Evolutionary conservation across 1,140 invertebrate species (phyloP).

Genomic region (Heliothis virescens): DNA sequence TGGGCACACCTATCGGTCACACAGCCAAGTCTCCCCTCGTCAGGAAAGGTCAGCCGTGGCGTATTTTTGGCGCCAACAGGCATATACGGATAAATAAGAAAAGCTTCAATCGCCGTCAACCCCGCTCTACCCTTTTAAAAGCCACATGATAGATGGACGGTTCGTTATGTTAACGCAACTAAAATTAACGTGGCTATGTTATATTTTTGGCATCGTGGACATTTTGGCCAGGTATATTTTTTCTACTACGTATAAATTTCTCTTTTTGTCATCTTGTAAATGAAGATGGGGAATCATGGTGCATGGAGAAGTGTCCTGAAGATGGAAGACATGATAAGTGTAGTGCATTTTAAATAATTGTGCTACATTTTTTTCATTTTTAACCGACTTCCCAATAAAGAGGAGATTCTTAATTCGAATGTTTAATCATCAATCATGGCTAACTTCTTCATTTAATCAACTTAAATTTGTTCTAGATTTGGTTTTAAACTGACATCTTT

Average conservation of each 20-base stretch:
- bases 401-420: too few species aligned
- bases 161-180: conserved; percentile 60
- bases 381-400: too few species aligned
- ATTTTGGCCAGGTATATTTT: conserved; percentile 19
- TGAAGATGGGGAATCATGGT: too few species aligned
- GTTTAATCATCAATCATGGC: too few species aligned
- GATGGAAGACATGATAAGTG: too few species aligned
- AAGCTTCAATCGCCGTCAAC: conserved; percentile 78
- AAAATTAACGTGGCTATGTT: conserved; percentile 52
- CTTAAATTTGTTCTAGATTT: too few species aligned
- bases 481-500: too few species aligned
- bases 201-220: conserved; percentile 31
- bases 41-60: conserved; percentile 69
- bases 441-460: too few species aligned
- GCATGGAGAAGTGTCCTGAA: too few species aligned
- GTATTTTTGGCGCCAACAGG: conserved; percentile 69
- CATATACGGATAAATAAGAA: conserved; percentile 77
- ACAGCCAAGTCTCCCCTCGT: conserved; percentile 57
- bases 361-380: too few species aligned
- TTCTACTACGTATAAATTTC: background rate
- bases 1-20: conserved; percentile 73
- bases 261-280: background rate
- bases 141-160: conserved; percentile 79
- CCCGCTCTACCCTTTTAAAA: conserved; percentile 79
- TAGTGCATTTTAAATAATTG: too few species aligned